Evolutionary conservation across 2,797 vertebrate species (phyloP), one percentile per base, ranked within the genome.

Genomic region (Aldrovandia affinis): DNA sequence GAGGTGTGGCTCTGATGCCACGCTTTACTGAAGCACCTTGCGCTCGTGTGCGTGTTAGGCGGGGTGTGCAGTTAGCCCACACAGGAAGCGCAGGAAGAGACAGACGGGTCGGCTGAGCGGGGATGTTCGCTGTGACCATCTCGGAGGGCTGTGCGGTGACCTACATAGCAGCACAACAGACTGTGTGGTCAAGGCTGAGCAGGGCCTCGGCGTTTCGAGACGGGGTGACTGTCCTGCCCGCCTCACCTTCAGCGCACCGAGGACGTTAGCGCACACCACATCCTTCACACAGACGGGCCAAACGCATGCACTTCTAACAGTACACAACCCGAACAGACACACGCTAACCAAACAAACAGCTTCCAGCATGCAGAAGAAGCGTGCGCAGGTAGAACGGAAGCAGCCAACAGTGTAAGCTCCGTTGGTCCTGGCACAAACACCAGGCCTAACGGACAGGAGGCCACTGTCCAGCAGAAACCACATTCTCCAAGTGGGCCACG

Each of bases 101-200:
- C 28, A 78, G 73, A 55, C 28, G 52, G 65, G 86, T 68, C 59
- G 78, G 70, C 86, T 50, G 61, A 79, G 54, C 78, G 78, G 59
- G 83, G 87, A 86, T 83, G 81, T 87, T 55, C 78, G 89, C 9
- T 44, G 28, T 42, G 78, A 57, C 88, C 84, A 89, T 87, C 89
- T 82, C 55, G 68, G 28, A 47, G 10, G 52, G 39, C n/a, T 81
- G 57, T 78, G 84, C 65, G 65, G 78, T 94, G 93, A 94, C 93
- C 93, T 93, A 93, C 91, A 94, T 95, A 93, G 89, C 85, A 89
- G 85, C 89, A 75, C 70, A n/a, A 12, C 70, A 44, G 39, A 25
- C 70, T 47, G 20, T 75, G 70, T 3, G 70, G 70, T 75, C 70
- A 25, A 75, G 70, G 70, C 0, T 75, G 70, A 75, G 36, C 70